Percentiles rank a stretch among this genome's conserved stretches.
Conservation (phyloP, 1,140 invertebrate species). For the Drosophila nasuta region DNA sequence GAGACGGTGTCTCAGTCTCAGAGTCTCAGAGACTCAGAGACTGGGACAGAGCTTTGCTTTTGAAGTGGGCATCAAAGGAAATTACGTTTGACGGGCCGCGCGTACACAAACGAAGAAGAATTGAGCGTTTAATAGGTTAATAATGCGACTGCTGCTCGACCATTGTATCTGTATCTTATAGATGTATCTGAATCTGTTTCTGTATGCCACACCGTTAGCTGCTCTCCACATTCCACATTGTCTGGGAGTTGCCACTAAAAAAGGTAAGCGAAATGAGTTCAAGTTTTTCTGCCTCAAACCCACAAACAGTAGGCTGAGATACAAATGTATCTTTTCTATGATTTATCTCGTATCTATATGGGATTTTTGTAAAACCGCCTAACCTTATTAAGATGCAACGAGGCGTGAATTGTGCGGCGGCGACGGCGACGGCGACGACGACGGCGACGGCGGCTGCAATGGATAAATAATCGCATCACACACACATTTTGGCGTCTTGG, state of each 20-base stretch:
- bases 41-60: conserved; percentile 5
- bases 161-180: conserved; percentile 10
- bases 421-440: no score
- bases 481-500: conserved; percentile 33
- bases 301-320: background rate
- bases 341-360: conserved; percentile 5
- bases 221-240: conserved; percentile 34
- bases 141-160: conserved; percentile 40
- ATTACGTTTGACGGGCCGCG: conserved; percentile 23
- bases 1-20: background rate
- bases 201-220: conserved; percentile 32
- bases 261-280: conserved; percentile 52
- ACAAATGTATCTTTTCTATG: conserved; percentile 13
- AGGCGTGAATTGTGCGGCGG: conserved; percentile 61
- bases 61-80: conserved; percentile 27
- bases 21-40: background rate
- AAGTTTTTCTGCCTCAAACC: conserved; percentile 30
- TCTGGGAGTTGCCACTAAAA: conserved; percentile 34
- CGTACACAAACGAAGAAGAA: background rate
- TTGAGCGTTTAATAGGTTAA: conserved; percentile 61
- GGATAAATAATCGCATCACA: conserved; percentile 28
- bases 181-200: conserved; percentile 8
- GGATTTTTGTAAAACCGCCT: conserved; percentile 8
- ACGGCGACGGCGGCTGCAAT: conserved; percentile 23
- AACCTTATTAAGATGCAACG: conserved; percentile 51